Evolutionary conservation across 1,140 invertebrate genomes (phyloP).

Genomic region (Camponotus vicinus): DNA sequence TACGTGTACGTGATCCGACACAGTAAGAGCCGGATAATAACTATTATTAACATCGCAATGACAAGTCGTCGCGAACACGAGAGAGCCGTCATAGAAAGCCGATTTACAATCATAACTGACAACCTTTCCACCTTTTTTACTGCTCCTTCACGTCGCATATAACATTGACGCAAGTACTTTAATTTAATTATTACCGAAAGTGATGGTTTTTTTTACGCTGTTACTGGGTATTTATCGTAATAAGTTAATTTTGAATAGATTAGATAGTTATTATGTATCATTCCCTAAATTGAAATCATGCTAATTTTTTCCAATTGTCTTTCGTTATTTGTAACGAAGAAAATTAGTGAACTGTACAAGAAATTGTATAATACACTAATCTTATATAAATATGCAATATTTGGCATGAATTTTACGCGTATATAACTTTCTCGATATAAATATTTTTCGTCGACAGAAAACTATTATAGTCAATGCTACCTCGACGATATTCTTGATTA

Average conservation of each 20-base stretch:
- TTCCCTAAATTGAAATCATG: not conserved
- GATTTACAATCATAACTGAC: constrained; percentile 47
- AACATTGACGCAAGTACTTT: constrained; percentile 26
- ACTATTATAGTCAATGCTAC: too few relatives aligned
- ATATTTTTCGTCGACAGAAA: too few relatives aligned
- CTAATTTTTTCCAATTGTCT: not conserved
- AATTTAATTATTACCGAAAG: constrained; percentile 19
- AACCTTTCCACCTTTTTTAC: constrained; percentile 23
- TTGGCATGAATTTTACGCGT: not conserved
- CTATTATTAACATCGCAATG: constrained; percentile 40
- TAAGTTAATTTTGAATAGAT: not conserved
- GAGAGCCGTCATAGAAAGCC: constrained; percentile 33
- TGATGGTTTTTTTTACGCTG: not conserved
- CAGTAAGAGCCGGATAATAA: constrained; percentile 36
- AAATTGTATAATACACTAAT: not conserved
- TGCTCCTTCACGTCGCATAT: constrained; percentile 1
- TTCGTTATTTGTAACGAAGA: not conserved
- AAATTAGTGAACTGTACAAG: not conserved
- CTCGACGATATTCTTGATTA: not conserved
- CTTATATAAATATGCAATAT: not conserved
- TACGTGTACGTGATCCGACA: constrained; percentile 51
- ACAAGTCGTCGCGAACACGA: constrained; percentile 22
- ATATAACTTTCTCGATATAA: not conserved
- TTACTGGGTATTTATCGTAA: not conserved
- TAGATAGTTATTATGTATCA: not conserved